phyloP scores from a whole-genome alignment of 53 echinoderm and acorn worm species.

The Zoroaster sp. region DNA sequence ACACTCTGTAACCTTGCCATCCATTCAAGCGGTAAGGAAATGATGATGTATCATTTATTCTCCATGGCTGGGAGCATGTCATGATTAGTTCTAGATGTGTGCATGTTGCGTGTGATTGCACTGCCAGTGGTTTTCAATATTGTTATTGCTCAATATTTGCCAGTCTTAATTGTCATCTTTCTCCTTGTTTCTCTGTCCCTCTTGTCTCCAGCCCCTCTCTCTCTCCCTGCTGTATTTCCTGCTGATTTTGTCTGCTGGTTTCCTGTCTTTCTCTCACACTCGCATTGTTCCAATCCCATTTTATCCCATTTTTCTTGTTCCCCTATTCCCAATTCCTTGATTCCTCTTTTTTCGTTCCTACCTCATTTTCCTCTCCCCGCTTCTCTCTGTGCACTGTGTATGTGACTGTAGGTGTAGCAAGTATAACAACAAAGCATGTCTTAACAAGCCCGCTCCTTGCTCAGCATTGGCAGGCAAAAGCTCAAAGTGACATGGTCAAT shows the following conservation, averaged over 20 bases:
- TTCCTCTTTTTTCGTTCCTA: not conserved
- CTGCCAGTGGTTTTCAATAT: no score
- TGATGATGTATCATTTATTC: no score
- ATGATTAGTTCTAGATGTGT: no score
- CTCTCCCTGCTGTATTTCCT: no score
- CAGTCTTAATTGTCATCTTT: no score
- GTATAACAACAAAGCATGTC: not conserved
- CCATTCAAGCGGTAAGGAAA: no score
- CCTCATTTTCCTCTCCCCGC: not conserved
- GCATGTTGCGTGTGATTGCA: no score
- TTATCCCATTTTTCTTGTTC: not conserved
- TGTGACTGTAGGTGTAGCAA: conserved; percentile 36
- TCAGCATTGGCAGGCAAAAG: not conserved
- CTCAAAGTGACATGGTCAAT: not conserved
- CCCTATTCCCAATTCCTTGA: not conserved
- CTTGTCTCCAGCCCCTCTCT: not conserved
- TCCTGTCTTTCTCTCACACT: not conserved
- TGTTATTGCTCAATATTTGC: no score
- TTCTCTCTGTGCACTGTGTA: not conserved
- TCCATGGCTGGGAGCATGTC: no score
- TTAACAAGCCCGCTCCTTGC: conserved; percentile 9
- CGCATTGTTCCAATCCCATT: not conserved
- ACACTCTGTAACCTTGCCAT: no score
- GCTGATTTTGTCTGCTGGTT: no score
- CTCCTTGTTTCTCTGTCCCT: no score